Evolutionary conservation across 2,113 vertebrate genomes (phyloP).

Genomic region (human): GRCh38 chr9:106669501-106670000

Average conservation of each 20-base stretch:
- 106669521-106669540: neutral
- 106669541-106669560: neutral
- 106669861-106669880: neutral
- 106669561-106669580: neutral
- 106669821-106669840: neutral
- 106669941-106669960: neutral
- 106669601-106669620: neutral
- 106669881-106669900: neutral
- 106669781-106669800: neutral
- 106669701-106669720: neutral
- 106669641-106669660: neutral
- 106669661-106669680: neutral
- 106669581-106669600: neutral
- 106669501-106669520: neutral
- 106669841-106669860: neutral
- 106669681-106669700: no score
- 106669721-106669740: neutral
- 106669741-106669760: neutral
- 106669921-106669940: neutral
- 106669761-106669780: neutral
- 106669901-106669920: neutral
- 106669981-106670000: neutral
- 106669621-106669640: neutral
- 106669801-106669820: neutral
- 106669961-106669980: neutral